Evolutionary conservation across 2,797 vertebrate species (phyloP), one percentile per base, ranked within the genome.

Genomic region (Microtus agrestis): DNA sequence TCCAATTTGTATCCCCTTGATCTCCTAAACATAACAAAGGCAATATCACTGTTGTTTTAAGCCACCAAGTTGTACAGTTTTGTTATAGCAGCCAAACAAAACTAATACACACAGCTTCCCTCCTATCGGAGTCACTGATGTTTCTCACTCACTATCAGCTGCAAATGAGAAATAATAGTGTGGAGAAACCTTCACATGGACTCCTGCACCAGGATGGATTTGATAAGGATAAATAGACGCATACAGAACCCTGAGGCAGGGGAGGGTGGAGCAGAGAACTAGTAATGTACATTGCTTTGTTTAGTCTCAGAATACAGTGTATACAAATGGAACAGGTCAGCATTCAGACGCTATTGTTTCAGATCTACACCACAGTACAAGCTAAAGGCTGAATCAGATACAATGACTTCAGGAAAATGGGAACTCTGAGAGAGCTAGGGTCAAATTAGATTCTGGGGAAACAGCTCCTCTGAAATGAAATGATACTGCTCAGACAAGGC

Each of bases 381-480:
- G 69, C 51, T 67, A 46, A 87, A 92, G 71, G 13, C 56, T 88
- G 4, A 15, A n/a, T 25, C 81, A 56, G 48, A 94, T 34, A 65
- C 46, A 85, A 14, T 14, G 54, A 2, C 80, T 90, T 5, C 31
- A 77, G 25, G 34, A 27, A 40, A 95, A 78, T 7, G 51, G 90
- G 63, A 71, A 79, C 19, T 54, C 23, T 4, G 2, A 11, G 63
- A 87, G 0, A 13, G 6, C 3, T 59, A 8, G 56, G 69, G n/a
- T 89, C 88, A 82, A 93, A 80, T 25, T 89, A 34, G 9, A 31
- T 46, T 77, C 94, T 40, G 27, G 69, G 34, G 56, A 90, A 96
- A 46, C 19, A 91, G 14, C 40, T 1, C 34, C 25, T 21, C 67
- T n/a, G 37, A 48, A 77, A 43, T 63, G n/a, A 79, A 79, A 86